Percentiles rank a stretch among this genome's conserved stretches.
Evolutionary conservation across 2,888 invertebrate genomes (phyloP).

Genomic region (Biston betularia): DNA sequence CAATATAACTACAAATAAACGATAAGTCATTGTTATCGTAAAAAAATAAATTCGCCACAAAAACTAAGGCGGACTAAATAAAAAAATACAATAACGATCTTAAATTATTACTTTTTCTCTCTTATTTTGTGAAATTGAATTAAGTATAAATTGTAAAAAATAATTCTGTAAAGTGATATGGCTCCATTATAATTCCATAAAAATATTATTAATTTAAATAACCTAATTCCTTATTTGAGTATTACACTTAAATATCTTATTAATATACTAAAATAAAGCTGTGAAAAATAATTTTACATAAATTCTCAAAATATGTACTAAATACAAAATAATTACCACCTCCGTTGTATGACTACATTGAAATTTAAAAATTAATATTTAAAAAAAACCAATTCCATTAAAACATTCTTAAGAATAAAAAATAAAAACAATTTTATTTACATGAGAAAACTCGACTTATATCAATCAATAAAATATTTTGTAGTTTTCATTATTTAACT

Average conservation of each 20-base stretch:
- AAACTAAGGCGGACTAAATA: constrained; percentile 1
- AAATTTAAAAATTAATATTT: constrained; percentile 16
- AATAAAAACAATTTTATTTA: constrained; percentile 24
- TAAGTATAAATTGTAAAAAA: constrained; percentile 24
- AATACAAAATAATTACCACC: constrained; percentile 52
- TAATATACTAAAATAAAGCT: constrained; percentile 48
- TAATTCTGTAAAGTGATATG: constrained; percentile 37
- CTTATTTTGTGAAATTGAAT: constrained; percentile 12
- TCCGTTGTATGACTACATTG: constrained; percentile 35
- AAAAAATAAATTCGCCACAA: constrained; percentile 1
- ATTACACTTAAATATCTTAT: constrained; percentile 48
- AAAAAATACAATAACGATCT: constrained; percentile 8
- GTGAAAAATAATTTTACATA: constrained; percentile 53
- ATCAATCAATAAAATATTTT: background rate
- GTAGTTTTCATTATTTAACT: background rate
- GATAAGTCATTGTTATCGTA: background rate
- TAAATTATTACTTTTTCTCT: background rate
- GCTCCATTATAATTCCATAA: constrained; percentile 39
- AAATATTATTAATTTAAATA: constrained; percentile 24
- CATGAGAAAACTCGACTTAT: constrained; percentile 15
- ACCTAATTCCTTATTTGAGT: constrained; percentile 36
- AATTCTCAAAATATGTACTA: constrained; percentile 46
- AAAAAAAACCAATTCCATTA: constrained; percentile 31
- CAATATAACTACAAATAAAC: constrained; percentile 13
- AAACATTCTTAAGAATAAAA: constrained; percentile 17